Percentiles rank a stretch among this genome's conserved stretches.
Evolutionary conservation across 2,113 vertebrate genomes (phyloP).

Genomic region (Psittacus erithacus): DNA sequence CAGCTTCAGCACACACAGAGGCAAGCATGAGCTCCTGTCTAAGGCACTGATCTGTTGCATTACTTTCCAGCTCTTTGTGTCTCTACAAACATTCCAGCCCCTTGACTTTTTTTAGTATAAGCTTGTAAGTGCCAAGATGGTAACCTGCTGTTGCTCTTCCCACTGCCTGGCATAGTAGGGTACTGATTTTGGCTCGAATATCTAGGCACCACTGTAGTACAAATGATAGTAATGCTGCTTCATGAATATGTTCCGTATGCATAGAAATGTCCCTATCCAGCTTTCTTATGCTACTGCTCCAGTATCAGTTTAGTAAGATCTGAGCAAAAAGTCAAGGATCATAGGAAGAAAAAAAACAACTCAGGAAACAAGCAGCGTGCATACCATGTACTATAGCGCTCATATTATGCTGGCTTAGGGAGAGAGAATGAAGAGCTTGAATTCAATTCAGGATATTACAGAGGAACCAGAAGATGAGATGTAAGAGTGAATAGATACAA

Average conservation of each 20-base stretch:
- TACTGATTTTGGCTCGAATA: not conserved
- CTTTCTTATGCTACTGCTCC: not conserved
- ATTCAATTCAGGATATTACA: not conserved
- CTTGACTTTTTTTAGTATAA: not conserved
- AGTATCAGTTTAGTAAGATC: not conserved
- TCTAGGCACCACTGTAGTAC: not conserved
- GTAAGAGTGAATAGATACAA: not conserved
- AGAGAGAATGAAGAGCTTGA: not conserved
- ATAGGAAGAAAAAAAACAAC: not conserved
- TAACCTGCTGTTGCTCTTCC: not conserved
- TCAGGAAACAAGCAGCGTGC: not conserved
- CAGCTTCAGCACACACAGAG: not conserved
- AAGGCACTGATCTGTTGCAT: not conserved
- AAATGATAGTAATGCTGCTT: not conserved
- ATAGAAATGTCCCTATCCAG: not conserved
- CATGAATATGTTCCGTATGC: not conserved
- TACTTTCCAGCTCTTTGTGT: not conserved
- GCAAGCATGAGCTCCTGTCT: not conserved
- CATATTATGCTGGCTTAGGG: not conserved
- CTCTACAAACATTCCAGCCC: not conserved
- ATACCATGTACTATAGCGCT: not conserved
- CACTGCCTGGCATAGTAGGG: not conserved
- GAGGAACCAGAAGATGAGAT: not conserved
- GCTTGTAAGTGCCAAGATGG: not conserved
- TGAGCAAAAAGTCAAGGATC: not conserved